Conservation (phyloP, 2,113 vertebrate species). For the Stegostoma tigrinum region DNA sequence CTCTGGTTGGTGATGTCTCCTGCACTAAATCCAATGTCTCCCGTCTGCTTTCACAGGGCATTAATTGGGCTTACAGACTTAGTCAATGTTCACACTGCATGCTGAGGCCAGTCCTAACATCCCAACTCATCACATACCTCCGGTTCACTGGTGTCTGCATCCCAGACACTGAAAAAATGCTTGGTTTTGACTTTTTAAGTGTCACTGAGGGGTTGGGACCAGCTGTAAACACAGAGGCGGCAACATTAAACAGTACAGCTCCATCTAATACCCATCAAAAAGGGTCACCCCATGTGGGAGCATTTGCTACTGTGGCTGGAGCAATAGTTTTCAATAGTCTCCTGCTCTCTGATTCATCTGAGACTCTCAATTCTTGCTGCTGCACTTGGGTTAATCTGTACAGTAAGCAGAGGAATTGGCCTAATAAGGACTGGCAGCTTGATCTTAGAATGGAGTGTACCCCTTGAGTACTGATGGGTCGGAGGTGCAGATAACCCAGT, state of each 20-base stretch:
- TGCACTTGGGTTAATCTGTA: neutral
- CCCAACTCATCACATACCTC: conserved; percentile 4
- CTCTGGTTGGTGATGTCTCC: neutral
- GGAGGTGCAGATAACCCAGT: neutral
- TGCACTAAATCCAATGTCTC: neutral
- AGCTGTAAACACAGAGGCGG: neutral
- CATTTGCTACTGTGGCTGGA: neutral
- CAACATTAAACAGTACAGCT: neutral
- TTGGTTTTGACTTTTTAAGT: neutral
- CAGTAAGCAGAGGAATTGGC: neutral
- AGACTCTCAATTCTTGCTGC: neutral
- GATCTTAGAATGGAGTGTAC: neutral
- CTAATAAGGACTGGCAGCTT: neutral
- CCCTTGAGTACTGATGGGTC: too few species aligned
- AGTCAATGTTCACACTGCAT: neutral
- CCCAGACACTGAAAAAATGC: neutral
- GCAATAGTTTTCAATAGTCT: neutral
- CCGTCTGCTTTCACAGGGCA: neutral
- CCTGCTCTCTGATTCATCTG: neutral
- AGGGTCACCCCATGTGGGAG: neutral
- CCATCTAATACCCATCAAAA: neutral
- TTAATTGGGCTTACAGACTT: neutral
- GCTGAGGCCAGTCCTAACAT: neutral
- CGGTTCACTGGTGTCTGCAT: neutral
- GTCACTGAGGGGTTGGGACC: neutral